These are phyloP conservation scores for Saiga tatarica DNA, from an alignment of 2,113 vertebrate genomes.

Conservation along the genomic window DNA sequence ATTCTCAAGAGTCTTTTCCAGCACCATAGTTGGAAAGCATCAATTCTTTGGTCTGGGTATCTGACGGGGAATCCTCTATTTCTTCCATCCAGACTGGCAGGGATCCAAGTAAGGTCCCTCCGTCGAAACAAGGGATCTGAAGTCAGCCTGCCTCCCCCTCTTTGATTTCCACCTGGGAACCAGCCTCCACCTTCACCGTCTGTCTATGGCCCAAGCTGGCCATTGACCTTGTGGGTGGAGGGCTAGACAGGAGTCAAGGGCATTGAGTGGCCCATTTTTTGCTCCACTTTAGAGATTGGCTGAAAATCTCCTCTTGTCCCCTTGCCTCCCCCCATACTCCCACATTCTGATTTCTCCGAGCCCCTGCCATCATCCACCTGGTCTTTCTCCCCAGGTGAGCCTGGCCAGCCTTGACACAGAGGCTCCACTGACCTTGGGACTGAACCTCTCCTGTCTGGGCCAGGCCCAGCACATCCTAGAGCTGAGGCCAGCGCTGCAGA, in stretches of 20 bases:
- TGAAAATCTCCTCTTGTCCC: not conserved
- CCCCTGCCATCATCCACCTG: not conserved
- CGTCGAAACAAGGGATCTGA: not conserved
- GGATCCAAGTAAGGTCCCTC: not conserved
- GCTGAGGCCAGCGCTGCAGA: slow-evolving; percentile 88
- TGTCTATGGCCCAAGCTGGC: not conserved
- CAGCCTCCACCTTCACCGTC: not conserved
- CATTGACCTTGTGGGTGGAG: not conserved
- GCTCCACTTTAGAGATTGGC: not conserved
- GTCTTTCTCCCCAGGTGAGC: slow-evolving; percentile 81
- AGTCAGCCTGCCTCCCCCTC: not conserved
- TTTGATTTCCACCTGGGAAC: not conserved
- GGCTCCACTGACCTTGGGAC: slow-evolving; percentile 85
- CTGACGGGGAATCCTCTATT: not conserved
- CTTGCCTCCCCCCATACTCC: not conserved
- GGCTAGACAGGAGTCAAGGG: not conserved
- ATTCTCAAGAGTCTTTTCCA: not conserved
- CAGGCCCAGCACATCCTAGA: slow-evolving; percentile 90
- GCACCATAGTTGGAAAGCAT: not conserved
- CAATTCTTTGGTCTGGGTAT: not conserved
- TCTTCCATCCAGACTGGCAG: not conserved
- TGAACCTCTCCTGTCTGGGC: slow-evolving; percentile 86
- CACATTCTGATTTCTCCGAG: accelerated
- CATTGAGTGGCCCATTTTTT: not conserved
- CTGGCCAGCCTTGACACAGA: slow-evolving; percentile 92